Evolutionary conservation across 2,113 vertebrate species (phyloP).

Genomic region (Chitala chitala): DNA sequence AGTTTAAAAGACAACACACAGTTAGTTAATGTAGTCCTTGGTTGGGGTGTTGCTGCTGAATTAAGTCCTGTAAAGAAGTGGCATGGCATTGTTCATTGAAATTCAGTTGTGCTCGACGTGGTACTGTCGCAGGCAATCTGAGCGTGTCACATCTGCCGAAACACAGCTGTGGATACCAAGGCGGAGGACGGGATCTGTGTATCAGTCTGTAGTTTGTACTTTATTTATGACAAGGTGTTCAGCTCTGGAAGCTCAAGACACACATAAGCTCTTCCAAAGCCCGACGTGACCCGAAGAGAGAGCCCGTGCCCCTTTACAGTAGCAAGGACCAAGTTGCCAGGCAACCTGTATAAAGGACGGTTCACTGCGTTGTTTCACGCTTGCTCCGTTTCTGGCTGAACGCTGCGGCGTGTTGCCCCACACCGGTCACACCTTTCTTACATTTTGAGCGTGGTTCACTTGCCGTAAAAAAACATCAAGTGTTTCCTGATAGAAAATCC

Average conservation of each 20-base stretch:
- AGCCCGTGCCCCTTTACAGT: conserved; percentile 7
- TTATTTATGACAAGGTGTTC: neutral
- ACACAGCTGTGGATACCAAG: neutral
- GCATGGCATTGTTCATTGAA: neutral
- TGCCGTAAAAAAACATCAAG: neutral
- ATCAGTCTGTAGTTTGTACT: neutral
- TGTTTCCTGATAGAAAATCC: neutral
- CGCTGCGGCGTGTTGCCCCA: neutral
- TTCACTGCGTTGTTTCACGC: neutral
- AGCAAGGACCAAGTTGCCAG: conserved; percentile 11
- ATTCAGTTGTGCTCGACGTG: neutral
- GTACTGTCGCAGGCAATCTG: neutral
- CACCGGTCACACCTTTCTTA: neutral
- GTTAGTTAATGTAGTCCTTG: neutral
- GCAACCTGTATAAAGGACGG: neutral
- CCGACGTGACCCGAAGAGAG: neutral
- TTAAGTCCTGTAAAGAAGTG: too few relatives aligned
- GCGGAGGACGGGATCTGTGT: neutral
- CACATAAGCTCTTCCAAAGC: neutral
- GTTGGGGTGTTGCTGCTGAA: neutral
- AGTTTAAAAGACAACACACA: too few relatives aligned
- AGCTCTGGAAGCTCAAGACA: neutral
- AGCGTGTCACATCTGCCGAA: neutral
- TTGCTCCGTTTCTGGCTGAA: neutral
- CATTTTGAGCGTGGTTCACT: neutral